Conservation (phyloP, 37 sponge, comb jelly and placozoan genomes). For the Trichoplax adhaerens region DNA sequence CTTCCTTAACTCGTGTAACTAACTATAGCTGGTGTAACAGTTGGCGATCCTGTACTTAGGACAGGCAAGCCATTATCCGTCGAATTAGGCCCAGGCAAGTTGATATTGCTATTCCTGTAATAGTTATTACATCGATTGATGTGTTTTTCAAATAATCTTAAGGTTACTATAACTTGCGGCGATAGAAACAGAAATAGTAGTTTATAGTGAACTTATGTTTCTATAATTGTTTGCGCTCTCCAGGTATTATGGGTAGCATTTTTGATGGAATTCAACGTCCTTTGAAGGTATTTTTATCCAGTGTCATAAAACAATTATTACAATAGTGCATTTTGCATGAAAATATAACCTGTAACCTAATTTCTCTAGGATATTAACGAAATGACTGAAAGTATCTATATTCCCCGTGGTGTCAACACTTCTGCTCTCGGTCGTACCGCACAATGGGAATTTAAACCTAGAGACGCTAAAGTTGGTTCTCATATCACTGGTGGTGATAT, state of each 20-base stretch:
- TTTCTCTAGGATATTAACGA: slow-evolving; percentile 66
- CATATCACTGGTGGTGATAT: slow-evolving; percentile 90
- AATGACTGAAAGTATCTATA: slow-evolving; percentile 80
- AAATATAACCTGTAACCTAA: background rate
- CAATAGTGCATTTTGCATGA: slow-evolving; percentile 1
- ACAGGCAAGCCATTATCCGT: slow-evolving; percentile 99
- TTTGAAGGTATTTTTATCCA: slow-evolving; percentile 45
- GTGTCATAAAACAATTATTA: slow-evolving; percentile 1
- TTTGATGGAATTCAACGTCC: slow-evolving; percentile 98
- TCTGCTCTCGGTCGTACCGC: slow-evolving; percentile 34
- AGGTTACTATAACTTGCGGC: background rate
- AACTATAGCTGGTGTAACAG: slow-evolving; percentile 68
- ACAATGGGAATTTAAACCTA: slow-evolving; percentile 77
- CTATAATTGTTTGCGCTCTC: background rate
- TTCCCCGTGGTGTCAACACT: slow-evolving; percentile 86
- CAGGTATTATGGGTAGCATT: slow-evolving; percentile 87
- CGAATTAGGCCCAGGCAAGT: slow-evolving; percentile 86
- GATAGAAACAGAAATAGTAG: background rate
- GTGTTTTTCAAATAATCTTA: background rate
- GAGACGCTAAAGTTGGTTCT: slow-evolving; percentile 44
- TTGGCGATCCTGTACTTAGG: slow-evolving; percentile 91
- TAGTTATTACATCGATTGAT: background rate
- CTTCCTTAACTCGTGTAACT: slow-evolving; percentile 15
- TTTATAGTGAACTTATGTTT: background rate
- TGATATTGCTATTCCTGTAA: background rate